phyloP scores from a whole-genome alignment of 2,797 vertebrate genomes.

The Botia almorhae region DNA sequence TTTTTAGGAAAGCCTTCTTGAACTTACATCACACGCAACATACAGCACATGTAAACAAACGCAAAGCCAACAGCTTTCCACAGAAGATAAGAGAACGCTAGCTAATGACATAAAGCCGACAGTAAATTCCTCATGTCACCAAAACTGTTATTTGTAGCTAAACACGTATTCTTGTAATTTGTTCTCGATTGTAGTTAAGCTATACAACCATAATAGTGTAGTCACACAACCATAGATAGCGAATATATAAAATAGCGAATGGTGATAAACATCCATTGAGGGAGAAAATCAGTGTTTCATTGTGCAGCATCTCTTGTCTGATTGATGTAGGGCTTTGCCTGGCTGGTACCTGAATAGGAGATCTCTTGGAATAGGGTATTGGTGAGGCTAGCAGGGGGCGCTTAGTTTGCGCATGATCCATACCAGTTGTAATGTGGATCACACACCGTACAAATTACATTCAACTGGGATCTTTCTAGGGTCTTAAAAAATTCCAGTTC shows the following conservation, averaged over 20 bases:
- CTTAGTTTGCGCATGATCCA: too few species aligned
- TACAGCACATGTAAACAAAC: conserved; percentile 30
- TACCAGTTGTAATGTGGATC: too few species aligned
- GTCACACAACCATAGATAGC: too few species aligned
- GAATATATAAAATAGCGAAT: too few species aligned
- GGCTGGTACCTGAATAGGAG: neutral
- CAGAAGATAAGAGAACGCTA: conserved; percentile 24
- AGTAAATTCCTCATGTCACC: conserved; percentile 23
- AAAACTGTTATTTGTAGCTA: neutral
- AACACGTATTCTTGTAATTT: conserved; percentile 11
- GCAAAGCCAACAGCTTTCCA: conserved; percentile 30
- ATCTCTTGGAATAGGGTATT: neutral
- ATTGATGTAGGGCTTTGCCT: neutral
- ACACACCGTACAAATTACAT: too few species aligned
- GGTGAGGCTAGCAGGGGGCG: neutral
- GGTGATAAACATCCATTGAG: neutral
- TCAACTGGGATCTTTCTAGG: too few species aligned
- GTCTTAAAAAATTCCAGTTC: too few species aligned
- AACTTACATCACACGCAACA: conserved; percentile 10
- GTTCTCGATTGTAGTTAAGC: conserved; percentile 2
- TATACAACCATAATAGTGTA: neutral
- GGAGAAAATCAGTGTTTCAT: neutral
- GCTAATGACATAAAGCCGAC: conserved; percentile 37
- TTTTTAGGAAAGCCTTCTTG: conserved; percentile 42
- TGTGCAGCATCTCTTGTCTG: neutral